Evolutionary conservation across 2,797 vertebrate genomes (phyloP).

Genomic region (Lutjanus argentimaculatus): DNA sequence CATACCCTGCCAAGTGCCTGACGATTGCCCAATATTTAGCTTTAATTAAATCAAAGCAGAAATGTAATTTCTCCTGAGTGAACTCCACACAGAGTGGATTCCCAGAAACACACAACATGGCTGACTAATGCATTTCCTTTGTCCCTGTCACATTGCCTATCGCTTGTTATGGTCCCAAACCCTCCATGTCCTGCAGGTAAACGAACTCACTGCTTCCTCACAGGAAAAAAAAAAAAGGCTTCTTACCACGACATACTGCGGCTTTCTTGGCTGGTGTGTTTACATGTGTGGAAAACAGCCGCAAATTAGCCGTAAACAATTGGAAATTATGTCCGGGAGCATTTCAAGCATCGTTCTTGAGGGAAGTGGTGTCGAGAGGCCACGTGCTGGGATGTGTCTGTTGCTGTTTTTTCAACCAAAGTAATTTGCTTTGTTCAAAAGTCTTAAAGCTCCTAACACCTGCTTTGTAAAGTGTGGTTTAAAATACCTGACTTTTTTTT

Average conservation of each 20-base stretch:
- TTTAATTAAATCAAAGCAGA: conserved; percentile 91
- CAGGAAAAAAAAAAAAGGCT: neutral
- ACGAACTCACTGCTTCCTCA: conserved; percentile 43
- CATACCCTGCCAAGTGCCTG: conserved; percentile 83
- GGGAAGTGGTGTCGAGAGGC: conserved; percentile 25
- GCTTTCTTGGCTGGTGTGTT: conserved; percentile 52
- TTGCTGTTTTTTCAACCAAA: conserved; percentile 22
- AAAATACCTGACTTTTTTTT: conserved; percentile 50
- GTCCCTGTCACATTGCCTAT: conserved; percentile 74
- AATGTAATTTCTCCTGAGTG: conserved; percentile 89
- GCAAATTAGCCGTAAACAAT: conserved; percentile 78
- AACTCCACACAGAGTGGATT: conserved; percentile 80
- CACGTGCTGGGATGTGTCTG: neutral
- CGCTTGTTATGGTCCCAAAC: conserved; percentile 70
- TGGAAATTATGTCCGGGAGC: conserved; percentile 55
- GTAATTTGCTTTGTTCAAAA: conserved; percentile 56
- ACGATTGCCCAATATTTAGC: conserved; percentile 90
- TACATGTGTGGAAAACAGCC: conserved; percentile 65
- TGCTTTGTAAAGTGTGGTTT: conserved; percentile 61
- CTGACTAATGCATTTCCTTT: conserved; percentile 79
- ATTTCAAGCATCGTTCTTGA: conserved; percentile 3
- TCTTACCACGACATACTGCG: conserved; percentile 8
- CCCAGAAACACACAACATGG: conserved; percentile 83
- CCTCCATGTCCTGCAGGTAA: conserved; percentile 65
- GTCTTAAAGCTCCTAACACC: conserved; percentile 48